Conservation (phyloP, 2,113 vertebrate genomes). For the Gallinago undulata region DNA sequence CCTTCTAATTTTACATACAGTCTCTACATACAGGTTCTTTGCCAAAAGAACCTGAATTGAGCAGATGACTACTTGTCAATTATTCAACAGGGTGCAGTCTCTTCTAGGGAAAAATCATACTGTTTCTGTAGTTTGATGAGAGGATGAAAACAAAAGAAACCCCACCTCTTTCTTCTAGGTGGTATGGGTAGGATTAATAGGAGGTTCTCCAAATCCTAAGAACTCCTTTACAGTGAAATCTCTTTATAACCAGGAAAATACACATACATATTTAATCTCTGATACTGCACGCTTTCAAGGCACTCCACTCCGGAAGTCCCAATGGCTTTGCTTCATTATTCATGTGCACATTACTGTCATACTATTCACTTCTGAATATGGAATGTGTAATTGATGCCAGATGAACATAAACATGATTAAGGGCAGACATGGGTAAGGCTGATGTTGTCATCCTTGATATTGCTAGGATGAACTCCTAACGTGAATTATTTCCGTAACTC, state of each 20-base stretch:
- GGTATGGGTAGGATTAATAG: background rate
- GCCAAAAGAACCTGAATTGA: background rate
- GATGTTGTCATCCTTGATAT: background rate
- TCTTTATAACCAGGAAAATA: background rate
- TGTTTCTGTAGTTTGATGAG: background rate
- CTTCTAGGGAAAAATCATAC: background rate
- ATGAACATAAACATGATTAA: background rate
- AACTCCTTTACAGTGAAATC: background rate
- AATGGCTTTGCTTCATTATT: constrained; percentile 37
- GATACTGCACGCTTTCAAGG: background rate
- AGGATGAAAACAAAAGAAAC: background rate
- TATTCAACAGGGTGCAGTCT: background rate
- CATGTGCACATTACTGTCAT: background rate
- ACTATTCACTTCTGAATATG: constrained; percentile 24
- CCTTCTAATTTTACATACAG: background rate
- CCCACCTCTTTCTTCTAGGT: background rate
- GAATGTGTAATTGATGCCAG: background rate
- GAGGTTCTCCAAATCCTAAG: background rate
- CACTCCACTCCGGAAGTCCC: background rate
- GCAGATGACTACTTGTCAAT: constrained; percentile 1
- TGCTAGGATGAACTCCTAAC: background rate
- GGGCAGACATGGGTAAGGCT: background rate
- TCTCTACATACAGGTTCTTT: background rate
- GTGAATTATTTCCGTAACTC: background rate
- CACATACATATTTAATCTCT: background rate